Evolutionary conservation across 2,888 invertebrate genomes (phyloP).

Genomic region (Phania funesta): DNA sequence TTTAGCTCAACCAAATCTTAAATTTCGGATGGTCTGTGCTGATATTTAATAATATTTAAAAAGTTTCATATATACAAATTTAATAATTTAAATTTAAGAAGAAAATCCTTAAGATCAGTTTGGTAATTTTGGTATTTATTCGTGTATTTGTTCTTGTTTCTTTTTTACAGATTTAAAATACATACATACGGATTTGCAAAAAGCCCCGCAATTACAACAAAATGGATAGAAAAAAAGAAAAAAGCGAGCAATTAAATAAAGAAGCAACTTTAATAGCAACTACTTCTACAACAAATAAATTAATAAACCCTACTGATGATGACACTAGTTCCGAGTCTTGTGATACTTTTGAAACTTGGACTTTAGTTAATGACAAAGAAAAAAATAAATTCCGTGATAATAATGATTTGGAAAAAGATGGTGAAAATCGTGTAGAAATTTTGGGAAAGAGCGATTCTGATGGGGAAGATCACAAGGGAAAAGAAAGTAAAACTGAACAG

Average conservation of each 20-base stretch:
- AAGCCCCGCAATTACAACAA: slow-evolving; percentile 61
- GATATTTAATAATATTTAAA: too few relatives aligned
- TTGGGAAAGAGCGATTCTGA: slow-evolving; percentile 33
- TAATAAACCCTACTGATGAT: slow-evolving; percentile 50
- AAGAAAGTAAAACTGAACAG: slow-evolving; percentile 58
- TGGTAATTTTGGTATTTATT: not conserved
- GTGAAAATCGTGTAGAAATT: slow-evolving; percentile 56
- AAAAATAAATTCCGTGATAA: slow-evolving; percentile 19
- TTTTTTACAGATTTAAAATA: slow-evolving; percentile 54
- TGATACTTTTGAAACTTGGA: slow-evolving; percentile 76
- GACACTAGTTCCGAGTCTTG: slow-evolving; percentile 74
- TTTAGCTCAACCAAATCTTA: not conserved
- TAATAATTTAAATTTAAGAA: not conserved
- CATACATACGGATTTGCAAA: slow-evolving; percentile 53
- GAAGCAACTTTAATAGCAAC: slow-evolving; percentile 9
- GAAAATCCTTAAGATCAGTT: slow-evolving; percentile 15
- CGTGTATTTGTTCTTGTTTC: not conserved
- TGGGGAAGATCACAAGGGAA: slow-evolving; percentile 40
- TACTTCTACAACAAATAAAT: slow-evolving; percentile 25
- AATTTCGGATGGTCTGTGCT: too few relatives aligned
- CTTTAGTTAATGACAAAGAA: slow-evolving; percentile 73
- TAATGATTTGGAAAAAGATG: slow-evolving; percentile 1
- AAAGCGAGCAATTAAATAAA: slow-evolving; percentile 10
- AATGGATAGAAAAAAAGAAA: slow-evolving; percentile 59
- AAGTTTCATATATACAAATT: too few relatives aligned